A percentile compares a stretch with the other conserved stretches of the same genome.
Conservation (phyloP, 2,888 invertebrate genomes). For the Chorisops tibialis region DNA sequence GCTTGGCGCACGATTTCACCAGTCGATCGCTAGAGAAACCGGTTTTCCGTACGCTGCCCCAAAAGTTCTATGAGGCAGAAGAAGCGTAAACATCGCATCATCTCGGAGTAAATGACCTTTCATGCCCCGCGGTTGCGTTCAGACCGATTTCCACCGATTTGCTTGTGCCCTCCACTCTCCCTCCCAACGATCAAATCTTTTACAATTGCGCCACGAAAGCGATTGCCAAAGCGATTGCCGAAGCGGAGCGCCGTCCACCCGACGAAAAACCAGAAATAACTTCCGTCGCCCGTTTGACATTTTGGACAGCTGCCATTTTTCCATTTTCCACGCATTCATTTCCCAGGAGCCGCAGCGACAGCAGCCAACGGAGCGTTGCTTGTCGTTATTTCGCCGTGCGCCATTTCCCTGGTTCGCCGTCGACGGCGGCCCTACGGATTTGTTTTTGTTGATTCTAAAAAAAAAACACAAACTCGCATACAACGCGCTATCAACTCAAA, state of each 20-base stretch:
- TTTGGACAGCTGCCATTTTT: constrained; percentile 15
- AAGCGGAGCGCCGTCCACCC: neutral
- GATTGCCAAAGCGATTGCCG: neutral
- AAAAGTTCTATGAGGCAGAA: neutral
- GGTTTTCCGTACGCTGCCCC: too few relatives aligned
- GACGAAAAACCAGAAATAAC: neutral
- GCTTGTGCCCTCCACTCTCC: neutral
- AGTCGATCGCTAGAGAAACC: too few relatives aligned
- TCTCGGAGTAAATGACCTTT: constrained; percentile 16
- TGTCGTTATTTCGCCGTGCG: constrained; percentile 11
- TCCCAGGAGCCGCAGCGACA: neutral
- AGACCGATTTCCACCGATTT: neutral
- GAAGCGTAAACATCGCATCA: constrained; percentile 19
- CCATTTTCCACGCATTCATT: neutral
- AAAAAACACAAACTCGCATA: too few relatives aligned
- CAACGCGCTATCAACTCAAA: too few relatives aligned
- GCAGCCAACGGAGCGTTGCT: constrained; percentile 3
- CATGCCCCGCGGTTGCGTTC: neutral
- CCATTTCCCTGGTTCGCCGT: constrained; percentile 1
- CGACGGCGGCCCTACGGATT: too few relatives aligned
- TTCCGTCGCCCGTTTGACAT: neutral
- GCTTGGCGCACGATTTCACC: too few relatives aligned
- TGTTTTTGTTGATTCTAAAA: too few relatives aligned
- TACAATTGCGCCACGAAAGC: neutral
- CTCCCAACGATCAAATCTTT: neutral